These are phyloP conservation scores for Eptesicus fuscus DNA, from an alignment of 2,113 vertebrate genomes.

Conservation along the genomic window DNA sequence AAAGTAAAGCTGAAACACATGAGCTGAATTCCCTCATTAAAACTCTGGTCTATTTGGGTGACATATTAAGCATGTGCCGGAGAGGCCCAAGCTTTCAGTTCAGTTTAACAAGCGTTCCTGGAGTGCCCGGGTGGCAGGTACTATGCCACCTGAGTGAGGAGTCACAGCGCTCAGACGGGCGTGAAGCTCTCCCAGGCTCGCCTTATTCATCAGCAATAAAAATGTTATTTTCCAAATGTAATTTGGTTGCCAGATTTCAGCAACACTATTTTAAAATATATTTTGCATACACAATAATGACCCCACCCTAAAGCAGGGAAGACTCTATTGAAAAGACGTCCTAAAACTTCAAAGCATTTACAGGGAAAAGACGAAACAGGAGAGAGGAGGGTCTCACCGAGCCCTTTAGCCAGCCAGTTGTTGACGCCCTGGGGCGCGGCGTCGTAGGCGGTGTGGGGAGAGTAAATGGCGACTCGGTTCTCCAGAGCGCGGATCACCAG, in stretches of 20 bases:
- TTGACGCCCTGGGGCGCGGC: slow-evolving; percentile 91
- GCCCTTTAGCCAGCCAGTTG: slow-evolving; percentile 88
- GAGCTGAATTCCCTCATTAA: neutral
- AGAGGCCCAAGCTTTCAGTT: neutral
- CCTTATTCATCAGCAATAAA: neutral
- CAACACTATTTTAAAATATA: neutral
- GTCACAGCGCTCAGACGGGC: neutral
- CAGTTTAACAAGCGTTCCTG: neutral
- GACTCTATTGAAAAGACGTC: neutral
- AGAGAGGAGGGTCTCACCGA: slow-evolving; percentile 80
- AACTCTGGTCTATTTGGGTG: neutral
- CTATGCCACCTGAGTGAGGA: neutral
- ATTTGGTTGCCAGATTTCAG: neutral
- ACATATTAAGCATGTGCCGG: neutral
- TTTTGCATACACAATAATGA: neutral
- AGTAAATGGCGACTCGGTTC: slow-evolving; percentile 91
- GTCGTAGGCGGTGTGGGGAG: slow-evolving; percentile 94
- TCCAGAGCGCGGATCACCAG: slow-evolving; percentile 90
- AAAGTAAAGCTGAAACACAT: neutral
- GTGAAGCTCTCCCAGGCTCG: neutral
- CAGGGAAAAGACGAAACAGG: neutral
- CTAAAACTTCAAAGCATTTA: slow-evolving; percentile 17
- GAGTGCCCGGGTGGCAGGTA: neutral
- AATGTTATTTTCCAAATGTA: neutral
- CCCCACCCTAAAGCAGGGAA: rapidly evolving